A percentile compares a stretch with the other conserved stretches of the same genome.
Evolutionary conservation across 2,888 invertebrate species (phyloP).

Genomic region (Trissoscelio sp.): DNA sequence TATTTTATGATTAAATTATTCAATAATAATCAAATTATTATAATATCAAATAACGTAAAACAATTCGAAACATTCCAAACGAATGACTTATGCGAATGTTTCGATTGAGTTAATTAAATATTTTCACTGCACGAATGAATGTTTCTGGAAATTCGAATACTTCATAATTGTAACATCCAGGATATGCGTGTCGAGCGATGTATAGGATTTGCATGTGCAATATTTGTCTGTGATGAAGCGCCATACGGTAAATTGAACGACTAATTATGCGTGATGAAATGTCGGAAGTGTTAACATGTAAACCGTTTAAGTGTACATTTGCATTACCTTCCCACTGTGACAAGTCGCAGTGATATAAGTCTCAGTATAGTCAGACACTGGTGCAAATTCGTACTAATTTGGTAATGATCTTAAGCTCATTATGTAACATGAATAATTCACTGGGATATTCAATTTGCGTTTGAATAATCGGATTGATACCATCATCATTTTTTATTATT

Average conservation of each 20-base stretch:
- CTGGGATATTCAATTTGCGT: too few relatives aligned
- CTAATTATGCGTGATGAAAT: conserved; percentile 32
- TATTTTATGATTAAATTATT: too few relatives aligned
- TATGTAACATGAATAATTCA: neutral
- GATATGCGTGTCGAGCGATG: neutral
- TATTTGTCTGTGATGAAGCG: conserved; percentile 18
- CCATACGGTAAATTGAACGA: conserved; percentile 9
- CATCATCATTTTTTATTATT: too few relatives aligned
- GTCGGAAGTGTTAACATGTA: conserved; percentile 37
- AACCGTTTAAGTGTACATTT: conserved; percentile 34
- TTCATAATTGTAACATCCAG: neutral
- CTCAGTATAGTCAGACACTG: neutral
- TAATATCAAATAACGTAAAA: neutral
- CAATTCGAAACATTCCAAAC: too few relatives aligned
- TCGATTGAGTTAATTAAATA: too few relatives aligned
- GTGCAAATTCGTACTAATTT: neutral
- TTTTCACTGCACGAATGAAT: too few relatives aligned
- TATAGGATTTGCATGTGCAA: conserved; percentile 13
- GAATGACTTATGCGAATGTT: too few relatives aligned
- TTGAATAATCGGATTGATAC: too few relatives aligned
- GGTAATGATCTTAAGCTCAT: neutral
- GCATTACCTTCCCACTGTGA: neutral
- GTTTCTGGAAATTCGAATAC: neutral
- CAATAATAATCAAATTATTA: too few relatives aligned
- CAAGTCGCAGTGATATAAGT: conserved; percentile 11